Evolutionary conservation across 2,888 invertebrate genomes (phyloP).

Genomic region (Aricia artaxerxes): DNA sequence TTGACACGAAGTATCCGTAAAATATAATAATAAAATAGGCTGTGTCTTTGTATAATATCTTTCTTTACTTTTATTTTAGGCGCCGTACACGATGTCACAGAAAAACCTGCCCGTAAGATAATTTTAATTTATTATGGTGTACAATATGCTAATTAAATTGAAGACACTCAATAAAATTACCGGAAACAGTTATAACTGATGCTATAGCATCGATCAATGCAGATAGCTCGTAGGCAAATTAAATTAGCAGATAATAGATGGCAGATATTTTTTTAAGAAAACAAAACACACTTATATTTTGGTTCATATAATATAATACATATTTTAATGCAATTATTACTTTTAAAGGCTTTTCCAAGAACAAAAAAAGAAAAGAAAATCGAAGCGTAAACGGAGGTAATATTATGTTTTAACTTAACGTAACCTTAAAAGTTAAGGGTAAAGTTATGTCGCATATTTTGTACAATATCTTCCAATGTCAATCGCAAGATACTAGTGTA

Average conservation of each 20-base stretch:
- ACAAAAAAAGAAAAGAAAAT: conserved; percentile 42
- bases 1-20: no score
- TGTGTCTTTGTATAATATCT: background rate
- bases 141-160: background rate
- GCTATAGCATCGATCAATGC: conserved; percentile 38
- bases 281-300: background rate
- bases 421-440: no score
- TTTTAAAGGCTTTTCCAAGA: background rate
- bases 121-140: background rate
- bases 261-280: conserved; percentile 32
- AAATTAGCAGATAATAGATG: background rate
- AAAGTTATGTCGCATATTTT: no score
- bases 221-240: conserved; percentile 3
- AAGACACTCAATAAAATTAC: no score
- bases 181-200: no score
- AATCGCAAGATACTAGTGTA: no score
- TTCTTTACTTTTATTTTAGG: conserved; percentile 50
- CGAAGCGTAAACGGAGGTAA: conserved; percentile 41
- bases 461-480: no score
- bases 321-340: background rate
- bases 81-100: conserved; percentile 54
- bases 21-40: no score
- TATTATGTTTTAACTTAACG: conserved; percentile 36
- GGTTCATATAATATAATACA: background rate
- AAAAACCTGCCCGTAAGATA: conserved; percentile 57